Base-by-base conservation (phyloP, 1,140 invertebrate genomes). In the Drosophila jambulina region DNA sequence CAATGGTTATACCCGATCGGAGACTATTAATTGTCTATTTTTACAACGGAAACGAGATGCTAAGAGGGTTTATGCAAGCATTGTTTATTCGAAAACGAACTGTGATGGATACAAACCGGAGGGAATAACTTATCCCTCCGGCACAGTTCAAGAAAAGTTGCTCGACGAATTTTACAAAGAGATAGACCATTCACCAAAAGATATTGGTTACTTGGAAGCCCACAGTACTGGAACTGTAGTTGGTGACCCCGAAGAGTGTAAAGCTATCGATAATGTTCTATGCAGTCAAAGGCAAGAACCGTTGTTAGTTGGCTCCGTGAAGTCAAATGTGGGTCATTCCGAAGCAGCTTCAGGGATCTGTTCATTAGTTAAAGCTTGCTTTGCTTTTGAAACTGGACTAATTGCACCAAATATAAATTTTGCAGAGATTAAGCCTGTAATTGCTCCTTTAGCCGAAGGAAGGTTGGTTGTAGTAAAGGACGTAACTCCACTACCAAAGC, bases 261-360 rank as follows among this genome's bases (percentile, higher is more conserved):
- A 95, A 80, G 96, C 97, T 0, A 95, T 99, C n/a, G 96, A 97
- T 19, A 95, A 96, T 78, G 94, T 98, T 4, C 96, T 99, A 83
- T 97, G 96, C 70, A 95, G 94, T 6, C 95, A 95, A 8, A 93
- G 96, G 21, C 94, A 82, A 0, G 93, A 93, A 2, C 97, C 98
- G 0, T 93, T 99, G 0, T 92, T 95, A 32, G 96, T 99, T 75
- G 98, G 98, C 7, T 97, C 98, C 0, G 94, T 98, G 2, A 99
- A 99, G 91, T 98, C 98, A 0, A 99, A 99, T 93, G 94, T 99
- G 85, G 98, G 98, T 0, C 98, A 99, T 92, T 95, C 97, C 1
- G 98, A 99, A 93, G 96, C 97, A 9, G 96, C 96, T 3, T 98
- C 97, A 38, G 98, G 98, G 67, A 93, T 97, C 1, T 97, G 96